Base-by-base conservation (phyloP, 2,797 vertebrate genomes). In the Aphelocoma californica region DNA sequence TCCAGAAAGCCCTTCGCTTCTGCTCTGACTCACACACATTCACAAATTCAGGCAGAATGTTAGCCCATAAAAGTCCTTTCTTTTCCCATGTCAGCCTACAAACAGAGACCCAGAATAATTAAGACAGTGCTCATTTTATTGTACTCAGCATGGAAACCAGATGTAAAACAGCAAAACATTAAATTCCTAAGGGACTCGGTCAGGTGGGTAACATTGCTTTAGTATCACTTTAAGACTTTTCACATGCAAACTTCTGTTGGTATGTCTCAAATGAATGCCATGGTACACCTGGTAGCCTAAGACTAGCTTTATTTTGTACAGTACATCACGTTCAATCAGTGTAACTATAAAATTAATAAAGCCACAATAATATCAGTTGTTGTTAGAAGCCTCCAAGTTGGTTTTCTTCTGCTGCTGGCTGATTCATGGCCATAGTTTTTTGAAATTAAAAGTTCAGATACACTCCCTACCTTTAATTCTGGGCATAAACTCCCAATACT, bases 131-230 rank as follows among this genome's bases (percentile, higher is more conserved):
- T 97, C 78, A 86, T 95, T 97, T 84, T 96, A 93, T 96, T 97
- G 89, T 57, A 58, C 92, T 97, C 94, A 96, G 96, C 97, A 92
- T 91, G 96, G 90, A 96, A 97, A 96, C 84, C 89, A 94, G 90
- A 97, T 93, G 95, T 85, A 96, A 97, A 97, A 93, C 96, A 96
- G 88, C 88, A 96, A 94, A 95, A 96, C 86, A 96, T 91, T 86
- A 86, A 96, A 91, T 79, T 97, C 93, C 95, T 92, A 87, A 60
- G 89, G 57, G 92, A 96, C 58, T 92, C 28, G 15, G 40, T 19
- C 18, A 4, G 36, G 54, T 93, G 72, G 71, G 80, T 80, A 92
- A 82, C 83, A 94, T 80, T 86, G 94, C 74, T 95, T 96, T 81
- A 92, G 81, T 72, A 95, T 85, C 90, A 93, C 67, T 82, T 87